Base-by-base conservation (phyloP, 1,140 invertebrate species). In the Euglossa dilemma region DNA sequence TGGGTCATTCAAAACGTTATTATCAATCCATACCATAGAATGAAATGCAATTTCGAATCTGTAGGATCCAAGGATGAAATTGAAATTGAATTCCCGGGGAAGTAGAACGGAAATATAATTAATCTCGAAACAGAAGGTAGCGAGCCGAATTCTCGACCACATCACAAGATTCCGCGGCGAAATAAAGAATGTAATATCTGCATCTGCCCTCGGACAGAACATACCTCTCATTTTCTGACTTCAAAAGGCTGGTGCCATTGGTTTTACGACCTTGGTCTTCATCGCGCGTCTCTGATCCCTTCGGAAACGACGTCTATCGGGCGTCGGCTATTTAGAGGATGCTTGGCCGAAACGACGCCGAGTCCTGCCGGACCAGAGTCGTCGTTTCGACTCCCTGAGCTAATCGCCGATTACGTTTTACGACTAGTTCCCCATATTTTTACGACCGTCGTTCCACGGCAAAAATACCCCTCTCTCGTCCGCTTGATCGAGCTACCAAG, bases 331-430 rank as follows among this genome's bases (percentile, higher is more conserved):
- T 80, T 72, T 80, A 61, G 23, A 36, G 36, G 47, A 71, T 20
- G 43, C 54, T 47, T 28, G 36, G 43, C 20, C 9, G 23, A 50
- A 28, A 56, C 66, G 57, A 50, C 18, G 52, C 45, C 52, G 43
- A 63, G 43, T 18, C 57, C 59, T 76, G 71, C 67, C 73, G 72
- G 52, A 28, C 67, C 59, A 64, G 47, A 63, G 73, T 56, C 56
- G 20, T 54, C 52, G 72, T 80, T 71, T 70, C 74, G 72, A 75
- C 69, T 86, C 72, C 36, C 67, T 52, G n/a, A 72, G 81, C 87
- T 90, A 91, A 91, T 91, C 90, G 89, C 70, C 83, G 85, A 91
- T 91, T 91, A 91, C 83, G 70, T 89, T 91, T 91, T 90, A 90
- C 81, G 89, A 83, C 67, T 52, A 56, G 83, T 86, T 84, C 71